Evolutionary conservation across 2,888 invertebrate genomes (phyloP).

Genomic region (Brenthis hecate): DNA sequence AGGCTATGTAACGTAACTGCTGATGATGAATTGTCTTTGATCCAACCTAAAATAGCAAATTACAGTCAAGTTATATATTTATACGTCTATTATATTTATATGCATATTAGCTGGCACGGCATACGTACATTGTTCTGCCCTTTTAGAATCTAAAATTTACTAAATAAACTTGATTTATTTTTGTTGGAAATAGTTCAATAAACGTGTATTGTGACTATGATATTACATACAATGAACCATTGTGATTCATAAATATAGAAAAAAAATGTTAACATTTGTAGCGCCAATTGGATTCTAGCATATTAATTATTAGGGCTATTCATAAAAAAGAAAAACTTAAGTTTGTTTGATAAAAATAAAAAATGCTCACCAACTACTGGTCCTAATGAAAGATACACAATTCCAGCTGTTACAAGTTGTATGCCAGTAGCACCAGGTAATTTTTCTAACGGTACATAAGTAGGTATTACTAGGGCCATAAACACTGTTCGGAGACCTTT

Average conservation of each 20-base stretch:
- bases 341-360: neutral
- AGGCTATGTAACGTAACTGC: constrained; percentile 84
- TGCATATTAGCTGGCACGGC: too few species aligned
- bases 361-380: constrained; percentile 84
- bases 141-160: too few species aligned
- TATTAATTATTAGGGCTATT: neutral
- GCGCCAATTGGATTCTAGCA: neutral
- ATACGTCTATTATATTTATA: too few species aligned
- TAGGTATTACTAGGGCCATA: constrained; percentile 88
- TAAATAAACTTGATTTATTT: too few species aligned
- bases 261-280: too few species aligned
- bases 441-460: constrained; percentile 86
- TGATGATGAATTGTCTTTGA: constrained; percentile 84
- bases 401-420: constrained; percentile 85
- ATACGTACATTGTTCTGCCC: too few species aligned
- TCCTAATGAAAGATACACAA: constrained; percentile 83
- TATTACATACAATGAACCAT: too few species aligned
- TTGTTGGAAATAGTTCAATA: too few species aligned
- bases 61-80: too few species aligned
- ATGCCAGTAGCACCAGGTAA: constrained; percentile 87
- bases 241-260: too few species aligned
- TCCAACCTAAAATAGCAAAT: constrained; percentile 75
- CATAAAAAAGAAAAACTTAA: neutral
- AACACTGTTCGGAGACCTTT: constrained; percentile 88
- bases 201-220: too few species aligned